Evolutionary conservation across 2,888 invertebrate species (phyloP).

Genomic region (Ischnus inquisitorius): DNA sequence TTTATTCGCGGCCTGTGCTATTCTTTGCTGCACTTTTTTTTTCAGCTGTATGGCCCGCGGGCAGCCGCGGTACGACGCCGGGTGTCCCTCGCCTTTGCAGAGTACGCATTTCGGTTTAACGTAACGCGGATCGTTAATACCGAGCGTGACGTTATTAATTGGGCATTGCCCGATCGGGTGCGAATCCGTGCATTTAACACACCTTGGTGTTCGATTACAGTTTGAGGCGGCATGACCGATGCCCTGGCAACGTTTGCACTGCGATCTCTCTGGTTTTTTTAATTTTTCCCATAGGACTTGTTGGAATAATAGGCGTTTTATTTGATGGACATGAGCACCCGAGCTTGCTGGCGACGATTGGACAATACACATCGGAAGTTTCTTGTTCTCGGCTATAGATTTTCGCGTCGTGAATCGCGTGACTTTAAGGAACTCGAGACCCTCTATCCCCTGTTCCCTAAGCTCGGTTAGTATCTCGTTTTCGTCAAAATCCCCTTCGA

Average conservation of each 20-base stretch:
- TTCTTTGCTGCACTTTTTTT: background rate
- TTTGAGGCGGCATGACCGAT: slow-evolving; percentile 56
- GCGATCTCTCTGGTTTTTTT: slow-evolving; percentile 47
- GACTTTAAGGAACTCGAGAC: slow-evolving; percentile 57
- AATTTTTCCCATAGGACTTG: slow-evolving; percentile 63
- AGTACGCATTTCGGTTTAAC: background rate
- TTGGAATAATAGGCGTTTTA: slow-evolving; percentile 58
- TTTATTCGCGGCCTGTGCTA: background rate
- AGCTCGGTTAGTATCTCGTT: slow-evolving; percentile 45
- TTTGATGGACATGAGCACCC: slow-evolving; percentile 31
- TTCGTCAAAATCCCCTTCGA: slow-evolving; percentile 48
- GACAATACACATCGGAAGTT: slow-evolving; percentile 59
- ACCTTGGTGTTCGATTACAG: background rate
- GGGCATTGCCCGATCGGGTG: background rate
- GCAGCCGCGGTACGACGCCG: background rate
- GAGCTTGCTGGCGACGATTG: slow-evolving; percentile 55
- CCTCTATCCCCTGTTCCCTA: background rate
- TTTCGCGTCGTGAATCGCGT: slow-evolving; percentile 50
- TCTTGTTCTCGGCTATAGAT: slow-evolving; percentile 41
- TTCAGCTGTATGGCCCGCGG: background rate
- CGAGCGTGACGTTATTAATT: background rate
- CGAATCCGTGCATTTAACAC: background rate
- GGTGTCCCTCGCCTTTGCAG: background rate
- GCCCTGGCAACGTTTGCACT: slow-evolving; percentile 70
- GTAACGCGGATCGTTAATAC: background rate